These are phyloP conservation scores for Stratiomys singularior DNA, from an alignment of 2,888 invertebrate species.

Conservation along the genomic window DNA sequence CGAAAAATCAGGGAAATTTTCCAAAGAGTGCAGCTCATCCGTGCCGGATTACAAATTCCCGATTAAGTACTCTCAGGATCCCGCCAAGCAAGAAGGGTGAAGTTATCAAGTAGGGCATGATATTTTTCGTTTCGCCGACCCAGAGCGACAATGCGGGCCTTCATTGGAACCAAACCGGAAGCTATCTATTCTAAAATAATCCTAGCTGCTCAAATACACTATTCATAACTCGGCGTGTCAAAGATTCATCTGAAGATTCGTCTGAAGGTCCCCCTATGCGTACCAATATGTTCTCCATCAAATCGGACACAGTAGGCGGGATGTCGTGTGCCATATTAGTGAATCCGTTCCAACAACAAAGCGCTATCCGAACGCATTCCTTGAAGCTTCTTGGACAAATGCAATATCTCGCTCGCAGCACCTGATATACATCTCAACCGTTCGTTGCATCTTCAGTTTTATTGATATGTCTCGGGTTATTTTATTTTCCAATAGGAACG, in stretches of 20 bases:
- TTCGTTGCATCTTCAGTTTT: background rate
- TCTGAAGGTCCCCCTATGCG: background rate
- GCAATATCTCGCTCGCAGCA: background rate
- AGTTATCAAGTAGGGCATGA: background rate
- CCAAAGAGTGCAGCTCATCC: background rate
- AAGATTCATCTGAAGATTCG: background rate
- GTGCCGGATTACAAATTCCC: background rate
- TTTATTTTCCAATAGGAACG: background rate
- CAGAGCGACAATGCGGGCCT: conserved; percentile 12
- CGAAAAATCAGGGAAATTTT: background rate
- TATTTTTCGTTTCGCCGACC: background rate
- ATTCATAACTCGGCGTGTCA: conserved; percentile 20
- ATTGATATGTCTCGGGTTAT: background rate
- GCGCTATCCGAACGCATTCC: background rate
- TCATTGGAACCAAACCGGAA: conserved; percentile 29
- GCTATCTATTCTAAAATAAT: conserved; percentile 34
- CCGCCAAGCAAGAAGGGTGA: background rate
- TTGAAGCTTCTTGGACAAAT: background rate
- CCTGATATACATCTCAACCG: conserved; percentile 3
- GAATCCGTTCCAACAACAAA: background rate
- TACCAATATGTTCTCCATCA: background rate
- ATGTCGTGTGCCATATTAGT: conserved; percentile 9
- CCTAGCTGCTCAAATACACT: background rate
- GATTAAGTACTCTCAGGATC: background rate
- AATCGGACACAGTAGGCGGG: background rate